phyloP scores from a whole-genome alignment of 1,140 invertebrate genomes.

The Daktulosphaira vitifoliae region DNA sequence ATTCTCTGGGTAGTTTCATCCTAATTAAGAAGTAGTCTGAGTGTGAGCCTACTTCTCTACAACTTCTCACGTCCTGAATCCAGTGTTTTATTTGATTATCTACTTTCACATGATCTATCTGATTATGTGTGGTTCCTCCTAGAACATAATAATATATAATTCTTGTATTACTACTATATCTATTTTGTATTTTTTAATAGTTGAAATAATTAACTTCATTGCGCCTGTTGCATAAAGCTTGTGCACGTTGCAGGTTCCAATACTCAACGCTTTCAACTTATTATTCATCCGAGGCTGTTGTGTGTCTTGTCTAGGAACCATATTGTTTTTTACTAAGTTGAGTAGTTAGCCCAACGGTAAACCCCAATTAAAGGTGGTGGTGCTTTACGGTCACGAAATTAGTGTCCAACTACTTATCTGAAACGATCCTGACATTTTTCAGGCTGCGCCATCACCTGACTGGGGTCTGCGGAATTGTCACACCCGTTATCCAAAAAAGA shows the following conservation, averaged over 20 bases:
- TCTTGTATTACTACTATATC: neutral
- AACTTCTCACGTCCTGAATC: neutral
- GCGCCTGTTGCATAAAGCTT: neutral
- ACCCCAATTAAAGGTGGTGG: constrained; percentile 30
- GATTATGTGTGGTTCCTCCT: constrained; percentile 26
- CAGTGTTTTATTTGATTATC: constrained; percentile 24
- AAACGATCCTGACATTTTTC: too few relatives aligned
- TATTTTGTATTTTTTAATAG: constrained; percentile 7
- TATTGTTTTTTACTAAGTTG: constrained; percentile 6
- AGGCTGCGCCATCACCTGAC: neutral
- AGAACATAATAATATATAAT: too few relatives aligned
- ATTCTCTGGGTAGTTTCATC: constrained; percentile 3
- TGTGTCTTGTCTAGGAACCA: neutral
- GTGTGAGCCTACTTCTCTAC: constrained; percentile 34
- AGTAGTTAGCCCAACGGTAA: constrained; percentile 2
- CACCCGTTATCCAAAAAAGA: too few relatives aligned
- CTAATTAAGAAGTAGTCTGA: constrained; percentile 34
- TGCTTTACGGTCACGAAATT: constrained; percentile 11
- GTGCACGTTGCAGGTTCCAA: neutral
- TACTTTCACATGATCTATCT: constrained; percentile 37
- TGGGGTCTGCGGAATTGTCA: neutral
- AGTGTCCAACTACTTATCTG: constrained; percentile 3
- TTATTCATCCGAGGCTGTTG: neutral
- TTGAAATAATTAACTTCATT: neutral
- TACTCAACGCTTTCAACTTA: constrained; percentile 3